Conservation (phyloP, 2,888 invertebrate genomes). For the Platerodrilus igneus region DNA sequence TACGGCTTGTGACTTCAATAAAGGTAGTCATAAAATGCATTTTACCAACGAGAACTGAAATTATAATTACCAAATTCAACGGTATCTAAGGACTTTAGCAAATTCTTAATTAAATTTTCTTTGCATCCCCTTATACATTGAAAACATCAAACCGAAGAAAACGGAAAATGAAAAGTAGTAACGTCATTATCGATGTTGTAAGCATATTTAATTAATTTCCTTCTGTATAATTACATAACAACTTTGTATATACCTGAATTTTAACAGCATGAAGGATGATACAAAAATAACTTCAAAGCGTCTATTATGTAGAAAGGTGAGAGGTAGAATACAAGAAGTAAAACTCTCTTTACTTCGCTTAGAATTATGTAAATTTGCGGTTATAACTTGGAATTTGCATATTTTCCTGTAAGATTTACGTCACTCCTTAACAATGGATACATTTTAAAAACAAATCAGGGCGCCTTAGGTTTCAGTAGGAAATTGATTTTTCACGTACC, state of each 20-base stretch:
- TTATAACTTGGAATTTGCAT: constrained; percentile 20
- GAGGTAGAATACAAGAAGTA: no score
- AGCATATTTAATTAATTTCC: no score
- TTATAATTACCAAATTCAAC: constrained; percentile 5
- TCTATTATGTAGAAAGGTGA: no score
- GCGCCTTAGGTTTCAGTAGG: constrained; percentile 4
- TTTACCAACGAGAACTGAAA: background rate
- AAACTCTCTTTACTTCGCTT: constrained; percentile 17
- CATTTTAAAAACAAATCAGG: constrained; percentile 15
- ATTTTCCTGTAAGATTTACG: constrained; percentile 18
- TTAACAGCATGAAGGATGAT: no score
- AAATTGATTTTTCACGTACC: constrained; percentile 9
- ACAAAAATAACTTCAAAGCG: no score
- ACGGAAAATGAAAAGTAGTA: no score
- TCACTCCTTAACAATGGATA: constrained; percentile 14
- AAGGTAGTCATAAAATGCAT: constrained; percentile 4
- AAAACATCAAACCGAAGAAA: constrained; percentile 2
- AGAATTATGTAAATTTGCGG: constrained; percentile 21
- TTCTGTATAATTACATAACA: no score
- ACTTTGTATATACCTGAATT: no score
- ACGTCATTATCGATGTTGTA: no score
- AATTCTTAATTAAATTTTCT: constrained; percentile 3
- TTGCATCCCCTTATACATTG: background rate
- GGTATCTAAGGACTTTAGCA: background rate
- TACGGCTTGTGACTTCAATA: background rate